Percentiles rank a stretch among this genome's conserved stretches.
These are phyloP conservation scores for Stenopsyche tienmushanensis DNA, from an alignment of 1,140 invertebrate genomes.

Conservation along the genomic window DNA sequence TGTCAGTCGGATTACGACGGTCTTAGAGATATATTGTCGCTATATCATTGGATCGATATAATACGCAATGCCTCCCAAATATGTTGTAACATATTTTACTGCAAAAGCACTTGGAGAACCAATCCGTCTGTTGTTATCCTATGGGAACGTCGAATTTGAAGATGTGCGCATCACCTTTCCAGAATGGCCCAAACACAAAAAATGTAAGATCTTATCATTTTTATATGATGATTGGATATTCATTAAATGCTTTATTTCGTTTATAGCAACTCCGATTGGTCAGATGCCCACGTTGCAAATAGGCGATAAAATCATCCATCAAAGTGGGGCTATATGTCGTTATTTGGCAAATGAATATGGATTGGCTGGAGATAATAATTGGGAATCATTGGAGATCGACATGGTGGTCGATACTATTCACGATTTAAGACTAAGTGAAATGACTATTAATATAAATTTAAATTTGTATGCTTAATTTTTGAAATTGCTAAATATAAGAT, in stretches of 20 bases:
- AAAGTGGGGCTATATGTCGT: slow-evolving; percentile 64
- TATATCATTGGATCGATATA: no score
- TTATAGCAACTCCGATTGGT: slow-evolving; percentile 65
- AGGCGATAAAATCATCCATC: slow-evolving; percentile 63
- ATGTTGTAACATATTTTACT: slow-evolving; percentile 67
- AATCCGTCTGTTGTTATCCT: slow-evolving; percentile 64
- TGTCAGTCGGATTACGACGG: no score
- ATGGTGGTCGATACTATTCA: slow-evolving; percentile 57
- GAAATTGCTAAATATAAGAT: slow-evolving; percentile 3
- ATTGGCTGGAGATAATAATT: slow-evolving; percentile 61
- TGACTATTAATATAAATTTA: slow-evolving; percentile 43
- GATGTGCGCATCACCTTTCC: slow-evolving; percentile 57
- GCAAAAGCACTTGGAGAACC: slow-evolving; percentile 65
- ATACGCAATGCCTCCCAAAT: no score
- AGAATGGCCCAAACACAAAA: slow-evolving; percentile 57
- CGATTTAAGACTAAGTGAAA: slow-evolving; percentile 49
- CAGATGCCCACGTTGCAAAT: slow-evolving; percentile 68
- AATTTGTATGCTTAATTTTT: not conserved
- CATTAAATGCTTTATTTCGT: no score
- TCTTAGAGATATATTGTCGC: no score
- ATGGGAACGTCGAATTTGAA: slow-evolving; percentile 64
- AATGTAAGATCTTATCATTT: slow-evolving; percentile 11
- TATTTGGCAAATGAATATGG: slow-evolving; percentile 64
- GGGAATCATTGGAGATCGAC: slow-evolving; percentile 62
- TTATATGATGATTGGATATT: not conserved